A percentile compares a stretch with the other conserved stretches of the same genome.
phyloP scores from a whole-genome alignment of 2,113 vertebrate genomes.

The Nyctibius bracteatus region DNA sequence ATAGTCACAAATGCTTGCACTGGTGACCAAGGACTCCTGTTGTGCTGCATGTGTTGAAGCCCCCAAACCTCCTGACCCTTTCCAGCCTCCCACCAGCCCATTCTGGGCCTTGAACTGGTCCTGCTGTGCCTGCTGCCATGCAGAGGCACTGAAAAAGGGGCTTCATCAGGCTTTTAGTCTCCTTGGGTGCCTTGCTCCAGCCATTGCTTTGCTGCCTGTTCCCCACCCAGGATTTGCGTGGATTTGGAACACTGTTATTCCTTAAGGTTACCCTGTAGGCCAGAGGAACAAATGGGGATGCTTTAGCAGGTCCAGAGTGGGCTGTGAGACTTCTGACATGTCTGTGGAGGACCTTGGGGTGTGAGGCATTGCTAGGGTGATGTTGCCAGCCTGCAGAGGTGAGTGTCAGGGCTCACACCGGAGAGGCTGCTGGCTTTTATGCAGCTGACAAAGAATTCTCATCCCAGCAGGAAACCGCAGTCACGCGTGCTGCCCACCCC shows the following conservation, averaged over 20 bases:
- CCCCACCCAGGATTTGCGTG: not conserved
- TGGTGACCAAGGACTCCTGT: not conserved
- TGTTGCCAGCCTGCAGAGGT: not conserved
- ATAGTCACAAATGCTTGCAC: not conserved
- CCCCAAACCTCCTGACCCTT: not conserved
- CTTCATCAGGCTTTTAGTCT: not conserved
- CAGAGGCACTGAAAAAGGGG: not conserved
- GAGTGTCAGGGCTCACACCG: not conserved
- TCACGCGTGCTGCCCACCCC: not conserved
- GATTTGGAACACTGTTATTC: not conserved
- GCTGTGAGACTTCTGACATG: not conserved
- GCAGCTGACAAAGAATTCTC: not conserved
- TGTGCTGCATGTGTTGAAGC: not conserved
- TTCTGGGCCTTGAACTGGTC: not conserved
- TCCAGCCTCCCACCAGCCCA: not conserved
- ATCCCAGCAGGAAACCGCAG: not conserved
- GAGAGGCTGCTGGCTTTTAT: not conserved
- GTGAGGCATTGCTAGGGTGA: not conserved
- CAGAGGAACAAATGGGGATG: not conserved
- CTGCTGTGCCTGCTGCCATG: not conserved
- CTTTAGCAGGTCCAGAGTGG: not conserved
- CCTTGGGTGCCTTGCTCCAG: fast-evolving
- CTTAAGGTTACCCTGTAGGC: not conserved
- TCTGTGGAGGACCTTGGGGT: not conserved
- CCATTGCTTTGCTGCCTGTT: not conserved